phyloP scores from a whole-genome alignment of 2,888 invertebrate species.

The Trilocha varians region DNA sequence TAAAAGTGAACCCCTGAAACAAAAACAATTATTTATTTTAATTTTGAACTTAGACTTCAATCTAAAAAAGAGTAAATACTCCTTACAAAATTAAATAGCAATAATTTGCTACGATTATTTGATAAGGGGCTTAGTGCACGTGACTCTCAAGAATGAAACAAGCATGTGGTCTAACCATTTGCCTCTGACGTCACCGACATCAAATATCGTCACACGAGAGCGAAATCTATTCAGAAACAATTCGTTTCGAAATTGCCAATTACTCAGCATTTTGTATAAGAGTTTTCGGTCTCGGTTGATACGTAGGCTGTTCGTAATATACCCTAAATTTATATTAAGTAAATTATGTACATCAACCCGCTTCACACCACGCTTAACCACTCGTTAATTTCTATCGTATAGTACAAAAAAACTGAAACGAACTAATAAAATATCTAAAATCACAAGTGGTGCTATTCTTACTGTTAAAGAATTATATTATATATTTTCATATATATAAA shows the following conservation, averaged over 20 bases:
- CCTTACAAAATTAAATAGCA: too few species aligned
- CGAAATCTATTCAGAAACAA: background rate
- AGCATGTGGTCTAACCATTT: slow-evolving; percentile 63
- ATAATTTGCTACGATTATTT: background rate
- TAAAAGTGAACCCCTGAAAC: too few species aligned
- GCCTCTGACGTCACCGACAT: slow-evolving; percentile 29
- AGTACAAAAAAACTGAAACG: slow-evolving; percentile 60
- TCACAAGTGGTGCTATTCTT: slow-evolving; percentile 75
- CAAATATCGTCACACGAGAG: slow-evolving; percentile 15
- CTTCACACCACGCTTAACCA: slow-evolving; percentile 41
- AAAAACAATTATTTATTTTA: background rate
- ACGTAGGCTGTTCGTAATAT: slow-evolving; percentile 16
- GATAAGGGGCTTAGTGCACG: too few species aligned
- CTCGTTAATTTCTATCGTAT: slow-evolving; percentile 43
- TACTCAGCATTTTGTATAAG: background rate
- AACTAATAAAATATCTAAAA: slow-evolving; percentile 69
- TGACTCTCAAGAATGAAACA: slow-evolving; percentile 33
- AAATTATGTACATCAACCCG: slow-evolving; percentile 50
- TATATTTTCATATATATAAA: slow-evolving; percentile 65
- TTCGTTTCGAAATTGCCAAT: background rate
- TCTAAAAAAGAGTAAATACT: too few species aligned
- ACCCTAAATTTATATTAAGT: slow-evolving; percentile 15
- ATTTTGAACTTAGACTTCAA: background rate
- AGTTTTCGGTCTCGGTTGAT: slow-evolving; percentile 16
- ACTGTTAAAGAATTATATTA: slow-evolving; percentile 70